Evolutionary conservation across 2,888 invertebrate genomes (phyloP).

Genomic region (Agonum fuliginosum): DNA sequence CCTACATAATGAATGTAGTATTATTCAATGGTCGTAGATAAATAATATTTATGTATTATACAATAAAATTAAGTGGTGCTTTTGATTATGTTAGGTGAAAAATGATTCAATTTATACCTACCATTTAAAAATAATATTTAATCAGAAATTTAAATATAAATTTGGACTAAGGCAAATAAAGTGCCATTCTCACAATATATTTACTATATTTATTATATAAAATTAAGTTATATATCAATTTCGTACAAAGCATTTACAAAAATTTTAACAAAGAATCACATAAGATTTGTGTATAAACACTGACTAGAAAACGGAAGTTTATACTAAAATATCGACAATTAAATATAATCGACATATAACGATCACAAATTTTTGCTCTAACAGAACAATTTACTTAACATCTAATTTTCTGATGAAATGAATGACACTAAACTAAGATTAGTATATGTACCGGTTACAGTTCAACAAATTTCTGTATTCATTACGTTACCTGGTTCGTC

Average conservation of each 20-base stretch:
- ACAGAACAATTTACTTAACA: conserved; percentile 23
- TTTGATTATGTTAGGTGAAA: background rate
- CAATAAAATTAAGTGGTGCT: background rate
- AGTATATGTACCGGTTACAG: conserved; percentile 20
- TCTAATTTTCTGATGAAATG: conserved; percentile 19
- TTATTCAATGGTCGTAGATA: no score
- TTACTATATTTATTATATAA: conserved; percentile 51
- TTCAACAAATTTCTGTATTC: background rate
- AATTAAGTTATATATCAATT: conserved; percentile 36
- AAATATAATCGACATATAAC: conserved; percentile 37
- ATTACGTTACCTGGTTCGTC: conserved; percentile 68
- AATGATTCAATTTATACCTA: conserved; percentile 22
- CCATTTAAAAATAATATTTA: background rate
- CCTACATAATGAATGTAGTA: no score
- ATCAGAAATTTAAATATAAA: background rate
- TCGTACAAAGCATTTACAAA: conserved; percentile 55
- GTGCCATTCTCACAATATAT: background rate
- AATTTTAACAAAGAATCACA: conserved; percentile 45
- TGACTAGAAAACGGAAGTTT: conserved; percentile 39
- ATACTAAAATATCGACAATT: conserved; percentile 5
- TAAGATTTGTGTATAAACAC: conserved; percentile 10
- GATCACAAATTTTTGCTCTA: conserved; percentile 44
- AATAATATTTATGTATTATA: background rate
- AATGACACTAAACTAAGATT: conserved; percentile 34
- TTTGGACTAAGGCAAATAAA: conserved; percentile 19